Evolutionary conservation across 2,888 invertebrate species (phyloP), one percentile per base, ranked within the genome.

Genomic region (Tetropium fuscum): DNA sequence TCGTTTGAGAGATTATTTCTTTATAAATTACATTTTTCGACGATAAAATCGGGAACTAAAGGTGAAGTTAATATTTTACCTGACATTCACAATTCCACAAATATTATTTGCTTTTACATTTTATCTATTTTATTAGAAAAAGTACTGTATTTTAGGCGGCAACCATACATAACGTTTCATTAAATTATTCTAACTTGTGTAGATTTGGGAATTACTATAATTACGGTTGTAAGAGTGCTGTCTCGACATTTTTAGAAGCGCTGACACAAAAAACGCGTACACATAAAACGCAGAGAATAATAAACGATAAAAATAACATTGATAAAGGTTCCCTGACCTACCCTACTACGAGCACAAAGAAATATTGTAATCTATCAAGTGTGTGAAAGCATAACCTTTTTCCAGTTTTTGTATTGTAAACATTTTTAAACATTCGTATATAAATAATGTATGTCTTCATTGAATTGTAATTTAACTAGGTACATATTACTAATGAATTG

Each of bases 251-350:
- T 63, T 66, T 59, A 63, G 63, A 66, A 60, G 63, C 48, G 53
- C 65, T 60, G 66, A 18, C 6, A 25, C 25, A 57, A 63, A 64
- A 66, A 66, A 65, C 56, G 55, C 59, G 59, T 57, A 58, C 40
- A 62, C 51, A 58, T 47, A n/a, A n/a, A 51, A 36, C 38, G 59
- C 47, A 53, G 54, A 47, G 53, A 41, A 57, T 49, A 66, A 54
- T 47, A 41, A 67, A 70, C 57, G 71, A 75, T 75, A 73, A 73
- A 74, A 73, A 69, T 65, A 72, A 66, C 71, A 68, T 71, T 72
- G 80, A 80, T 80, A 79, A 79, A 74, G 77, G 79, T 78, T 79
- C 78, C 77, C 74, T 79, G 80, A 80, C 80, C 80, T 79, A 79
- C 75, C 77, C 72, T 66, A 75, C 67, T 58, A 56, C 48, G 41